phyloP scores from a whole-genome alignment of 1,140 invertebrate species.

The Drosophila pandora region DNA sequence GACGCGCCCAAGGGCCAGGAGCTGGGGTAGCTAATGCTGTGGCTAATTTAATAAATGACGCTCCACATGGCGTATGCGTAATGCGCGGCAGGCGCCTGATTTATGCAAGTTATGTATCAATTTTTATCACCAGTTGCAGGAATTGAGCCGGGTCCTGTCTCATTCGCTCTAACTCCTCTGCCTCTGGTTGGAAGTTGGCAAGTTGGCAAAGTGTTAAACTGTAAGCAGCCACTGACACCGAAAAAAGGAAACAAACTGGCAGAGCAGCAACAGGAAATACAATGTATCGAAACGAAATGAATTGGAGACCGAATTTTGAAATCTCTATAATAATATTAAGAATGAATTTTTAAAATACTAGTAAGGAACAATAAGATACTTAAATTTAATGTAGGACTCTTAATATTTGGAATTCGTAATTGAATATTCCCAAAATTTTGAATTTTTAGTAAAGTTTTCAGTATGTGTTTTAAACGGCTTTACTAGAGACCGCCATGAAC shows the following conservation, averaged over 20 bases:
- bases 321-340: conserved; percentile 3
- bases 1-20: conserved; percentile 31
- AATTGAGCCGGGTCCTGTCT: conserved; percentile 40
- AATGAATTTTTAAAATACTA: background rate
- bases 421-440: conserved; percentile 7
- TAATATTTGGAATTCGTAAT: background rate
- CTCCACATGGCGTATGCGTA: conserved; percentile 69
- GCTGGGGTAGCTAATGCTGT: conserved; percentile 59
- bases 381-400: no score
- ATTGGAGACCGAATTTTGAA: conserved; percentile 4
- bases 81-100: conserved; percentile 68
- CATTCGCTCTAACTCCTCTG: background rate
- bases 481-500: background rate
- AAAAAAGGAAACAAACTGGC: conserved; percentile 20
- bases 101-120: conserved; percentile 81
- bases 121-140: conserved; percentile 81
- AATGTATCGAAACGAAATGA: background rate
- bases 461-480: background rate
- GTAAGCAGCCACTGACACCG: conserved; percentile 67
- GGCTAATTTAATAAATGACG: conserved; percentile 79
- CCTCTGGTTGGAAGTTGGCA: conserved; percentile 14
- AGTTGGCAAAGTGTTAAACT: conserved; percentile 72
- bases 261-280: conserved; percentile 19
- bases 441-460: conserved; percentile 4
- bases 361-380: no score